phyloP scores from a whole-genome alignment of 2,888 invertebrate species.

The Anticlea derivata region DNA sequence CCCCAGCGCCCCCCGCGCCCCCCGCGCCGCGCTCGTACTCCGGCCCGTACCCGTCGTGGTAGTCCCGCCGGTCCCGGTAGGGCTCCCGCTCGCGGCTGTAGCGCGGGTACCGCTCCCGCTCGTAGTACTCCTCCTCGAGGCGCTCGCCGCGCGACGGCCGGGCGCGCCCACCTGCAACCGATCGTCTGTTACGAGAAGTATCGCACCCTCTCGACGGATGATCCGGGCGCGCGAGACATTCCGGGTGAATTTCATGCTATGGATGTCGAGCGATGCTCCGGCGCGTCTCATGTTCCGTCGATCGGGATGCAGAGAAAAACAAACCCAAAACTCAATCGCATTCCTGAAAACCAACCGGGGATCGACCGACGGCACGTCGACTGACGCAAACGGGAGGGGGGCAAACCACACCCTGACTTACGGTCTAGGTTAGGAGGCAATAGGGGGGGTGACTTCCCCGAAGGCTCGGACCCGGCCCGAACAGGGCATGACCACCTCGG shows the following conservation, averaged over 20 bases:
- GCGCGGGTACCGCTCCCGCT: conserved; percentile 59
- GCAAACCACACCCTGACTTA: conserved; percentile 61
- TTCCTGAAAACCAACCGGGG: conserved; percentile 23
- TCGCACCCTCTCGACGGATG: neutral
- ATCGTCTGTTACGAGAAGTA: neutral
- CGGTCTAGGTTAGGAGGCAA: conserved; percentile 58
- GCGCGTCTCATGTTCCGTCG: conserved; percentile 12
- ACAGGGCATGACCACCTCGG: conserved; percentile 68
- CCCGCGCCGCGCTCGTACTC: conserved; percentile 46
- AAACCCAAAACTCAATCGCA: conserved; percentile 36
- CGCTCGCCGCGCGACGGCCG: conserved; percentile 81
- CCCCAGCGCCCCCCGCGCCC: conserved; percentile 39
- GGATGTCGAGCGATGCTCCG: neutral
- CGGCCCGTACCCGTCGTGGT: conserved; percentile 47
- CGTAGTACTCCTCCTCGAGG: conserved; percentile 82
- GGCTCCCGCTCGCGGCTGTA: conserved; percentile 53
- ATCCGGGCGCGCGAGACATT: conserved; percentile 10
- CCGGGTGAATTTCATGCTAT: conserved; percentile 4
- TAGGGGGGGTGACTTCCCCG: conserved; percentile 59
- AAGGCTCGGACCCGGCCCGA: conserved; percentile 72
- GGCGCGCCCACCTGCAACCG: conserved; percentile 61
- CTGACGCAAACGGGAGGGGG: conserved; percentile 43
- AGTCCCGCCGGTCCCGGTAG: conserved; percentile 55
- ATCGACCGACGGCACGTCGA: conserved; percentile 8
- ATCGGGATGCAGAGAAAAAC: conserved; percentile 31